These are phyloP conservation scores for Canis aureus DNA, from an alignment of 2,113 vertebrate genomes.

Conservation along the genomic window DNA sequence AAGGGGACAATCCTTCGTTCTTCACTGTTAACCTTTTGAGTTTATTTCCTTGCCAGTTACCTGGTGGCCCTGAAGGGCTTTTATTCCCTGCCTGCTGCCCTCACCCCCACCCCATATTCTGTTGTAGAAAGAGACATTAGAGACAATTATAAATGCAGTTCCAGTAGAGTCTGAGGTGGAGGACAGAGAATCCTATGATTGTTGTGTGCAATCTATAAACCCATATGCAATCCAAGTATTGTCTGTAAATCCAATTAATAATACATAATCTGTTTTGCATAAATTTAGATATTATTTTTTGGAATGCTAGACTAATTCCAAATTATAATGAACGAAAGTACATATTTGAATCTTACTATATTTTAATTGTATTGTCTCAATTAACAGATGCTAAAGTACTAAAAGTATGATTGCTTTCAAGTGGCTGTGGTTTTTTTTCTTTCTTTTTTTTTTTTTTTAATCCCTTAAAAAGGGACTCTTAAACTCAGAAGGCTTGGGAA, in stretches of 20 bases:
- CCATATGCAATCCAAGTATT: neutral
- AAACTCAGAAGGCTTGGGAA: neutral
- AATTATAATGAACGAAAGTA: neutral
- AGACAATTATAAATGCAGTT: neutral
- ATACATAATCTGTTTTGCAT: neutral
- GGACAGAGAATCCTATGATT: neutral
- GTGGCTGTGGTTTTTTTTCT: neutral
- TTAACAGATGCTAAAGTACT: neutral
- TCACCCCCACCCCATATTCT: fast-evolving
- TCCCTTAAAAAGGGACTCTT: neutral
- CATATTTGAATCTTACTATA: neutral
- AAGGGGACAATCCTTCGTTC: neutral
- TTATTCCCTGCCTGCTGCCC: neutral
- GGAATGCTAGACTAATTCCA: neutral
- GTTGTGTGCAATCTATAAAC: neutral
- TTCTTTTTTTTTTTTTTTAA: neutral
- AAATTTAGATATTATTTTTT: neutral
- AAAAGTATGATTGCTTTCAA: neutral
- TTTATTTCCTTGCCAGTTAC: neutral
- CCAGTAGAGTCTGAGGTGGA: neutral
- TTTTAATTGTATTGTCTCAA: neutral
- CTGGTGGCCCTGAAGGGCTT: neutral
- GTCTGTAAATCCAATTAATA: neutral
- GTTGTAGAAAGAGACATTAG: neutral
- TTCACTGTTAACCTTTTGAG: neutral